Base-by-base conservation (phyloP, 2,113 vertebrate genomes). In the Burhinus bistriatus region DNA sequence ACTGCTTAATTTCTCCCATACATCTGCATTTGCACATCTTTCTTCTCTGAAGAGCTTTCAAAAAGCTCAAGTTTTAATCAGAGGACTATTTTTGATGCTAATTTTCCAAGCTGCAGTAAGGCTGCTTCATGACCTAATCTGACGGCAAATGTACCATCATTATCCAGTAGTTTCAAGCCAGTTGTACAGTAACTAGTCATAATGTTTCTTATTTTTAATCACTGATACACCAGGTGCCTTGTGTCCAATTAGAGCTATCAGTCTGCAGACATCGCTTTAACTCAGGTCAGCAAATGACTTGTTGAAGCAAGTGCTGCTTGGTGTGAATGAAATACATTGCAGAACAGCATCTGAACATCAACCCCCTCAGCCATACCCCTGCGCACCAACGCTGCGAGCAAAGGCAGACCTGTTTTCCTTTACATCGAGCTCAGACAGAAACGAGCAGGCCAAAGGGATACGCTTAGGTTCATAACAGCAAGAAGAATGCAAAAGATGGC, bases 61-160 rank as follows among this genome's bases (percentile, higher is more conserved):
- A 44, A 47, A 86, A 94, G 71, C 92, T 83, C 58, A 94, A 95
- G 90, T 97, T 95, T 96, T 96, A 96, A 96, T 93, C 90, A 97
- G 71, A 83, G 82, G 51, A 86, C 96, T 96, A 95, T 94, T 95
- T 97, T 93, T 92, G 85, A 86, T 83, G 52, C 51, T 94, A 22
- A 94, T 94, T 97, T 96, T 89, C 79, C 59, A 86, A 87, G 86
- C 83, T 83, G 76, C 90, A 92, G 79, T 68, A 94, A 93, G 94
- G 88, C 88, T 92, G 68, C 92, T 88, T 80, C 72, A 51, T 81
- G 94, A 94, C 94, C 92, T 87, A 89, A 93, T 95, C 92, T 68
- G 88, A 92, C 7, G 21, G 68, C 68, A 92, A 93, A 86, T 5
- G 20, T 21, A 73, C 62, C 45, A 58, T 27, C 64, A 44, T 47